Base-by-base conservation (phyloP, 2,888 invertebrate species). In the Julus scanicus region DNA sequence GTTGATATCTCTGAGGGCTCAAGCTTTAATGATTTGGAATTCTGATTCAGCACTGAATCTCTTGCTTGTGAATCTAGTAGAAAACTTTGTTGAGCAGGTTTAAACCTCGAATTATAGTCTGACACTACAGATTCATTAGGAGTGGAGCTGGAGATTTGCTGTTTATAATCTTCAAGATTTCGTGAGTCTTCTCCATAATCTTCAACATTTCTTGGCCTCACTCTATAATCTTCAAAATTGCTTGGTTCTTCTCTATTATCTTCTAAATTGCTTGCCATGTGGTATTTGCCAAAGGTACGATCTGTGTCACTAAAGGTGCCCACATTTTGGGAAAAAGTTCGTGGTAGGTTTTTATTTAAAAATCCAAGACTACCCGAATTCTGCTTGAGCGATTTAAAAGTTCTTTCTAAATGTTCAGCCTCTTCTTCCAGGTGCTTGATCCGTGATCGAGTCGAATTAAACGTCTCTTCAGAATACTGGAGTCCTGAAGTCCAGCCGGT, bases 401-500 rank as follows among this genome's bases (percentile, higher is more conserved):
- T 71, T 29, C 71, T 20, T 71, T 71, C 71, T 71, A 71, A 71
- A 20, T 8, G 71, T 29, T 84, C 40, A 17, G 84, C 84, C 48
- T 84, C 44, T 48, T 84, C 40, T 48, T 84, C 84, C 20, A 84
- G 9, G 44, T 44, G 20, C 48, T 84, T 84, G 1, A 84, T 84
- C 84, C 40, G 84, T 39, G 84, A 39, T 84, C 9, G 84, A 3
- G 44, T 84, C 20, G 37, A 15, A 84, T 40, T 17, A 40, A 44
- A 4, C n/a, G 48, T 40, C 15, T 40, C 40, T 84, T 6, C 48
- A 8, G 84, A 39, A 40, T 8, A 84, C n/a, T 5, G 9, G 8
- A 40, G 48, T 9, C 40, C 20, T 8, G 84, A 48, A 17, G 39
- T 40, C n/a, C 39, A 84, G 40, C 11, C 48, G n/a, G 17, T 37